Evolutionary conservation across 2,113 vertebrate genomes (phyloP).

Genomic region (Theropithecus gelada): DNA sequence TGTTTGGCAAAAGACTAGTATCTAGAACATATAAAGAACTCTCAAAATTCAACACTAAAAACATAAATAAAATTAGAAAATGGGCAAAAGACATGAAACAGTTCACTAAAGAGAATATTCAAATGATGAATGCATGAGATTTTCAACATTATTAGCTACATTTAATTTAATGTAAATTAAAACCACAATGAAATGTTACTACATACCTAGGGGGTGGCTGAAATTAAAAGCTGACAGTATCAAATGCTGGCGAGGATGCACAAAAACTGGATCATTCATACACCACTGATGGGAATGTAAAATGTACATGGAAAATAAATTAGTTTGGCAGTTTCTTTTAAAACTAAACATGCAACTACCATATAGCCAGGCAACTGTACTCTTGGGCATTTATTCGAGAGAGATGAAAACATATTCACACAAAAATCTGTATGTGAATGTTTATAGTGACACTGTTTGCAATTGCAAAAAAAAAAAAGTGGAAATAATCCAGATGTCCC

Average conservation of each 20-base stretch:
- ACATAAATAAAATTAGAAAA: background rate
- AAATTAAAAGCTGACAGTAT: background rate
- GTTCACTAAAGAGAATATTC: background rate
- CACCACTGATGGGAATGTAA: background rate
- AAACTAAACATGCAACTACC: background rate
- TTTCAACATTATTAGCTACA: background rate
- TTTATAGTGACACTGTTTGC: background rate
- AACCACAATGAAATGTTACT: background rate
- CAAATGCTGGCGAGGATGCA: background rate
- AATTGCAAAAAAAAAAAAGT: background rate
- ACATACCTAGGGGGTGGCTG: background rate
- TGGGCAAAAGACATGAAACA: background rate
- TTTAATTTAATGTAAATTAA: background rate
- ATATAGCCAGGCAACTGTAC: background rate
- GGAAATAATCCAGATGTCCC: background rate
- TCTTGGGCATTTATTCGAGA: background rate
- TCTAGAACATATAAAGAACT: background rate
- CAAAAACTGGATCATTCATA: background rate
- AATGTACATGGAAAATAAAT: background rate
- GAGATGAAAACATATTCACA: background rate
- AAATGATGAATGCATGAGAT: background rate
- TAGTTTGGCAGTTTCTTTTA: background rate
- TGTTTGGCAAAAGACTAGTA: background rate
- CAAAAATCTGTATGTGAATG: background rate
- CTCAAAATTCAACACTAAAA: background rate